Base-by-base conservation (phyloP, 2,888 invertebrate species). In the Ornithoptera alexandrae region DNA sequence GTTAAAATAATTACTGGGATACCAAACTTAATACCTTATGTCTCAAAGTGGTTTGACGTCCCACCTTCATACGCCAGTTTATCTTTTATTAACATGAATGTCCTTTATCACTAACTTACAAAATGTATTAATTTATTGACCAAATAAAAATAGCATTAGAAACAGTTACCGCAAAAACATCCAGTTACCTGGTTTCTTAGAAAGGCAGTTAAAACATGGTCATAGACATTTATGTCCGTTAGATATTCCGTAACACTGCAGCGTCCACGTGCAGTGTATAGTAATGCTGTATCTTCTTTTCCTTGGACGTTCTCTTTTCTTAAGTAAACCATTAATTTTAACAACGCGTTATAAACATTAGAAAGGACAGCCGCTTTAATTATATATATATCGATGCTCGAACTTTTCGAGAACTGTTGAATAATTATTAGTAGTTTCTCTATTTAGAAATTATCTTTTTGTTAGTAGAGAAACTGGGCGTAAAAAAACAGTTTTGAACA, bases 221-320 rank as follows among this genome's bases (percentile, higher is more conserved):
- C 58, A 58, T 42, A 22, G 46, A 58, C 42, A 36, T 50, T 30
- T 24, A 36, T n/a, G 50, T 66, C 46, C 61, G 57, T 58, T 58
- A 58, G 22, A 58, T 57, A 66, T 65, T 66, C 53, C 39, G 20
- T 59, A 36, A 60, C 22, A 58, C n/a, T 50, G 50, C 60, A 50
- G 36, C 6, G 61, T 62, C 67, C 69, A 66, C 69, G 69, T 69
- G 65, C 36, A 5, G n/a, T 30, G 50, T 46, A n/a, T 69, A 58
- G 20, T 65, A 39, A 66, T 65, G 36, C n/a, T 57, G 18, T 46
- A 46, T 4, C 46, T 46, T 46, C 56, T 24, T 20, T 57, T 66
- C 62, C 46, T 57, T 60, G 58, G 46, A 65, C 61, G 60, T 57
- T 65, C 36, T 61, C 60, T 66, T 50, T 12, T n/a, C 17, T 62